Conservation (phyloP, 2,888 invertebrate genomes). For the Tetragonisca angustula region DNA sequence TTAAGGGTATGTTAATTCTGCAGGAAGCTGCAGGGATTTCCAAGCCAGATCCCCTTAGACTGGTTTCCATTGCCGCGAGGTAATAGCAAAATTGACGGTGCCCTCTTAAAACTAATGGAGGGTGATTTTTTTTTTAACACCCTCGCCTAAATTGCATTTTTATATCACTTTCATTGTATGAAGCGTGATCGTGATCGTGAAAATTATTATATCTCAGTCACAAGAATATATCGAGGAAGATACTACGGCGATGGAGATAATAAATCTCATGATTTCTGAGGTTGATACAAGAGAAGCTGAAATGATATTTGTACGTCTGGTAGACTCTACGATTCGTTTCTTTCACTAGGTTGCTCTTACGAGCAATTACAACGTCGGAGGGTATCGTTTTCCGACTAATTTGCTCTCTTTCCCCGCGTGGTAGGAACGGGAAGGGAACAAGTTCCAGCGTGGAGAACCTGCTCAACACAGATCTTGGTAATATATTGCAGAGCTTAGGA, state of each 20-base stretch:
- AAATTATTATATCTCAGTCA: no score
- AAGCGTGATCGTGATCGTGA: no score
- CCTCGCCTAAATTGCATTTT: background rate
- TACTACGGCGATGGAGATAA: no score
- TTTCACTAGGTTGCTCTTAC: slow-evolving; percentile 32
- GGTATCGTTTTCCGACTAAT: slow-evolving; percentile 75
- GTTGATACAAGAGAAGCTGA: background rate
- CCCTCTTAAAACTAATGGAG: slow-evolving; percentile 41
- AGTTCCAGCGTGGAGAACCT: slow-evolving; percentile 74
- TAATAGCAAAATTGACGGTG: slow-evolving; percentile 42
- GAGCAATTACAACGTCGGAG: slow-evolving; percentile 57
- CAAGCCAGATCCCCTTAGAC: slow-evolving; percentile 46
- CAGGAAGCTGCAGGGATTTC: slow-evolving; percentile 54
- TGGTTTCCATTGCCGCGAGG: slow-evolving; percentile 50
- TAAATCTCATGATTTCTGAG: background rate
- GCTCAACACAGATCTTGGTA: slow-evolving; percentile 79
- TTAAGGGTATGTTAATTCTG: slow-evolving; percentile 63
- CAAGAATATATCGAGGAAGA: no score
- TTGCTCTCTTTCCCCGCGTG: slow-evolving; percentile 59
- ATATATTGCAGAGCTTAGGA: slow-evolving; percentile 82
- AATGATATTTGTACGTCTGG: background rate
- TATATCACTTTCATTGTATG: no score
- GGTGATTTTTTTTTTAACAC: slow-evolving; percentile 9
- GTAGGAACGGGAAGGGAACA: slow-evolving; percentile 56
- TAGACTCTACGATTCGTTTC: slow-evolving; percentile 56